phyloP scores from a whole-genome alignment of 2,888 invertebrate species.

The Ectemnius continuus region DNA sequence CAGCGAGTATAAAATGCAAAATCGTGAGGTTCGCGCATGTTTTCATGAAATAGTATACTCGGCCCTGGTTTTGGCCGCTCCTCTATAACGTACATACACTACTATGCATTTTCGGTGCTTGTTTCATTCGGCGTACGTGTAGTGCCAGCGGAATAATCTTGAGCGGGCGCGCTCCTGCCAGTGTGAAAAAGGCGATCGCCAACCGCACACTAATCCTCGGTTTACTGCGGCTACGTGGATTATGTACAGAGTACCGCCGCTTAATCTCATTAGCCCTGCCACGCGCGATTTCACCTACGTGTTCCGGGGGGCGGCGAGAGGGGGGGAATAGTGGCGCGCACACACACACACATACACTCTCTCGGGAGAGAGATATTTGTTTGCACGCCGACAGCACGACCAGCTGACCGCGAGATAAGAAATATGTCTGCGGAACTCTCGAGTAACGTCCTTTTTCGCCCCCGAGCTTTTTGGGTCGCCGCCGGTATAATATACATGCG shows the following conservation, averaged over 20 bases:
- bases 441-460: not conserved
- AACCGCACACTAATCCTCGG: slow-evolving; percentile 17
- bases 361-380: not conserved
- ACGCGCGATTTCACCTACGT: not conserved
- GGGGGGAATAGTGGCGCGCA: no score
- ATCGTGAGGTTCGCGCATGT: slow-evolving; percentile 10
- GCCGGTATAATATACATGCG: not conserved
- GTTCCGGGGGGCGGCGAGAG: no score
- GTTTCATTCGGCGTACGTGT: not conserved
- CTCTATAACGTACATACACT: no score
- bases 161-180: slow-evolving; percentile 2
- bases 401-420: not conserved
- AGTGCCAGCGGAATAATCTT: slow-evolving; percentile 17
- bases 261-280: slow-evolving; percentile 18
- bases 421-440: slow-evolving; percentile 8
- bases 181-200: slow-evolving; percentile 9
- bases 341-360: no score
- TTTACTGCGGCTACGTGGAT: slow-evolving; percentile 16
- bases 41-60: no score
- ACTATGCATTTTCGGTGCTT: no score
- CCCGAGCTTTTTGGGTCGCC: no score
- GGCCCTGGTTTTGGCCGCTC: not conserved
- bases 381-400: not conserved
- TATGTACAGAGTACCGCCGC: slow-evolving; percentile 1
- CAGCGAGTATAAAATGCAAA: slow-evolving; percentile 7